Evolutionary conservation across 2,888 invertebrate species (phyloP), one percentile per base, ranked within the genome.

Genomic region (Dione juno): DNA sequence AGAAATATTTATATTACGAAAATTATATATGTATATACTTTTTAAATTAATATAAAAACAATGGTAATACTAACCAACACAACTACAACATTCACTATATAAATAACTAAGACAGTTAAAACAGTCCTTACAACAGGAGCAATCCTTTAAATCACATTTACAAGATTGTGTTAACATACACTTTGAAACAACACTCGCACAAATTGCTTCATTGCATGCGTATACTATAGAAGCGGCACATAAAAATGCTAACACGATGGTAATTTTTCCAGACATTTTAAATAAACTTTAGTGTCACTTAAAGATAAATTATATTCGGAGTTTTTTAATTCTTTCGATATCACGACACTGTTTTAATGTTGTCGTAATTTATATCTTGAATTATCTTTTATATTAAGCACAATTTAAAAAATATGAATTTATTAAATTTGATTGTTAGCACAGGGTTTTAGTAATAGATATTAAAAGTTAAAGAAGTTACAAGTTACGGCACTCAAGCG

Each of bases 131-230:
- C 98, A 99, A 85, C 98, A 99, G n/a, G 97, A 96, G 84, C 98
- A 98, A 85, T 97, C 97, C 82, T 96, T 96, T 80, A 98, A 93
- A 86, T 99, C 98, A 89, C 99, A 99, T 88, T 98, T 98, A 92
- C 99, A 99, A 65, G 98, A 97, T 86, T 98, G 97, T 14, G 98
- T 98, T 75, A 99, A 93, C 95, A 99, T 97, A 88, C 99, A 99
- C 90, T 99, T 99, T 83, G 98, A 98, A 64, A 99, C 99, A 67
- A 98, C 96, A 82, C 98, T 98, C 28, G 97, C 99, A 92, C 99
- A 99, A 69, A 98, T 96, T 40, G 98, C 97, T 92, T 99, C 98
- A 86, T 99, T 98, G 88, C 99, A 99, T 35, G 92, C 91, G 76
- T 90, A 90, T 48, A 88, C 82, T 78, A 93, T 86, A 1, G 91